phyloP scores from a whole-genome alignment of 2,113 vertebrate genomes.

The Isichthys henryi region DNA sequence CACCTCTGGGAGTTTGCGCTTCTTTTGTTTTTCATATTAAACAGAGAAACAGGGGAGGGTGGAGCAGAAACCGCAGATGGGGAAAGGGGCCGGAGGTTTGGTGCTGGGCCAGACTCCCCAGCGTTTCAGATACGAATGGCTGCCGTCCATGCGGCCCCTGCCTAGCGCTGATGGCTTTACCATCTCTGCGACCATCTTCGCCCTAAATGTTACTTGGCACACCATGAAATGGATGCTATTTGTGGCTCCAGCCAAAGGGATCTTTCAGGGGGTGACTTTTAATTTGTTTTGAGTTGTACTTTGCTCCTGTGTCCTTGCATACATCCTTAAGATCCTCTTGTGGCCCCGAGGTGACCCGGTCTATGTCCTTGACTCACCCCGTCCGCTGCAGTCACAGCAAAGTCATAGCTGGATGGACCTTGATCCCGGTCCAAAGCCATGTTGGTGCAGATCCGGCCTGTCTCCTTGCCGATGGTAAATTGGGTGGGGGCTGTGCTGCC shows the following conservation, averaged over 20 bases:
- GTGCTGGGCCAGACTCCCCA: not conserved
- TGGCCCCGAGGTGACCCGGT: not conserved
- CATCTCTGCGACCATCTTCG: constrained; percentile 23
- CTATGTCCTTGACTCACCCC: constrained; percentile 66
- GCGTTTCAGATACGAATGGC: not conserved
- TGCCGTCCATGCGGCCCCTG: not conserved
- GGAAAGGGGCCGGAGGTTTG: not conserved
- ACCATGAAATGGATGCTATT: not conserved
- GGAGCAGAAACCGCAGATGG: not conserved
- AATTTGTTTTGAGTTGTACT: constrained; percentile 11
- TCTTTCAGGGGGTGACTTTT: not conserved
- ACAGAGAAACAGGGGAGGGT: not conserved
- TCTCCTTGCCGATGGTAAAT: constrained; percentile 75
- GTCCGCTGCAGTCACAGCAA: constrained; percentile 81
- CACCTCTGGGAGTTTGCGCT: constrained; percentile 11
- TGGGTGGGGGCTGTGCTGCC: constrained; percentile 58
- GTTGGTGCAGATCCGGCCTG: constrained; percentile 77
- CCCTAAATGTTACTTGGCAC: not conserved
- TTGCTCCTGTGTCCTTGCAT: not conserved
- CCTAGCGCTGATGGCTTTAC: constrained; percentile 40
- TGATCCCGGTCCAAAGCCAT: constrained; percentile 75
- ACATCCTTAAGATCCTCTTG: not conserved
- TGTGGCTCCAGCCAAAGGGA: not conserved
- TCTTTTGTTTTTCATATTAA: constrained; percentile 31
- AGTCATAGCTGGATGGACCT: constrained; percentile 71